These are phyloP conservation scores for Poecile atricapillus DNA, from an alignment of 2,113 vertebrate species.

Conservation along the genomic window DNA sequence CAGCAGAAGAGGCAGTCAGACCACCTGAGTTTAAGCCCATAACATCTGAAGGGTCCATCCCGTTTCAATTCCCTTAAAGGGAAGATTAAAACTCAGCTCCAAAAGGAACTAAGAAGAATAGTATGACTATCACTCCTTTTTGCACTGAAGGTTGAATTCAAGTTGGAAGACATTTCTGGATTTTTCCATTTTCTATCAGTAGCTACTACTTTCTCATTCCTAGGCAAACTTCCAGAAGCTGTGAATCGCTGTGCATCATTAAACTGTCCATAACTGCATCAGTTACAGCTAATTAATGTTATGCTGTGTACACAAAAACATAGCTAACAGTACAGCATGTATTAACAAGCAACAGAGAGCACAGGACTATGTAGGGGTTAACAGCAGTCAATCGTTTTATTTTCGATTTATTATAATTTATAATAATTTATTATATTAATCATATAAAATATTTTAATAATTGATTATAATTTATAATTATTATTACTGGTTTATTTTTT, in stretches of 20 bases:
- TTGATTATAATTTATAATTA: too few relatives aligned
- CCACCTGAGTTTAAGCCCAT: not conserved
- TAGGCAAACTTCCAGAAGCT: not conserved
- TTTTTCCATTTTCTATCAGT: not conserved
- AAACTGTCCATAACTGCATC: not conserved
- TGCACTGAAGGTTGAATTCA: not conserved
- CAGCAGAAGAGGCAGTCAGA: not conserved
- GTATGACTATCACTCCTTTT: not conserved
- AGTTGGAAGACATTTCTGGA: not conserved
- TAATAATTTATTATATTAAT: too few relatives aligned
- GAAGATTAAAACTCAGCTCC: not conserved
- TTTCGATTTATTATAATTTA: too few relatives aligned
- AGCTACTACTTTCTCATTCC: not conserved
- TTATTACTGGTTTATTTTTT: not conserved
- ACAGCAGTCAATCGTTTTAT: not conserved
- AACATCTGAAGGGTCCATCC: not conserved
- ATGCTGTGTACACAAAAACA: not conserved
- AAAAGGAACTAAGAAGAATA: not conserved
- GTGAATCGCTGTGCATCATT: not conserved
- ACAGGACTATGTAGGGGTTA: not conserved
- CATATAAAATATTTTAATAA: too few relatives aligned
- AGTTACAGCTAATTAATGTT: slow-evolving; percentile 37
- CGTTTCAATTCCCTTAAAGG: not conserved
- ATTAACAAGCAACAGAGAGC: not conserved
- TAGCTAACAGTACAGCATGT: not conserved